phyloP scores from a whole-genome alignment of 2,888 invertebrate species.

The Congeria kusceri region DNA sequence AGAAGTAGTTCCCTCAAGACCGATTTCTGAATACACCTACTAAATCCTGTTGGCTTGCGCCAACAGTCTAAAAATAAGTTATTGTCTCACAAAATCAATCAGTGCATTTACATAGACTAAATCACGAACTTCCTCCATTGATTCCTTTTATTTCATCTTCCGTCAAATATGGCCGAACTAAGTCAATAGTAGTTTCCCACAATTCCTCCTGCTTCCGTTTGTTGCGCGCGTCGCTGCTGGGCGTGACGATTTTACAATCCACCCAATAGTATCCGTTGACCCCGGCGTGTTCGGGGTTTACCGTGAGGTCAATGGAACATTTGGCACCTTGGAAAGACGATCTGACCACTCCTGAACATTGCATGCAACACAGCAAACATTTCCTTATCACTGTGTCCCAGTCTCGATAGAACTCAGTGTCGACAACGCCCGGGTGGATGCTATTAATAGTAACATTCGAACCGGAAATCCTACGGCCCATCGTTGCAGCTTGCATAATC shows the following conservation, averaged over 20 bases:
- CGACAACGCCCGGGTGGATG: conserved; percentile 53
- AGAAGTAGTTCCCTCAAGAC: no score
- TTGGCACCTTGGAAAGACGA: conserved; percentile 29
- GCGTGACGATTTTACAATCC: conserved; percentile 26
- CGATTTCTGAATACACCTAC: no score
- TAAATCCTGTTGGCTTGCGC: no score
- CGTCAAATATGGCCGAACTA: conserved; percentile 59
- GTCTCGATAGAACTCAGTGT: conserved; percentile 30
- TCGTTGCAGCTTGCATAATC: conserved; percentile 45
- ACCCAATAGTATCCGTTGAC: conserved; percentile 40
- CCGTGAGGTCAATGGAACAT: conserved; percentile 35
- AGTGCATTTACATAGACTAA: no score
- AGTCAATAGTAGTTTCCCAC: conserved; percentile 59
- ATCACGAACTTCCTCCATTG: no score
- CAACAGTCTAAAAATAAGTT: no score
- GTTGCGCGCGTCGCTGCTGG: conserved; percentile 35
- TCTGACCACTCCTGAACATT: no score
- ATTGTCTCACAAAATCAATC: no score
- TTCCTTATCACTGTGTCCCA: not conserved
- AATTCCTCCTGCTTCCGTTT: conserved; percentile 59
- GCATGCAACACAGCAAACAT: not conserved
- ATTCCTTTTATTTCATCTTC: conserved; percentile 60
- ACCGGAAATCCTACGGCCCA: conserved; percentile 31
- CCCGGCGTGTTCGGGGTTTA: conserved; percentile 41
- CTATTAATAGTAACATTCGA: conserved; percentile 40